Conservation (phyloP, 2,113 vertebrate genomes). For the Oreocharis arfaki region DNA sequence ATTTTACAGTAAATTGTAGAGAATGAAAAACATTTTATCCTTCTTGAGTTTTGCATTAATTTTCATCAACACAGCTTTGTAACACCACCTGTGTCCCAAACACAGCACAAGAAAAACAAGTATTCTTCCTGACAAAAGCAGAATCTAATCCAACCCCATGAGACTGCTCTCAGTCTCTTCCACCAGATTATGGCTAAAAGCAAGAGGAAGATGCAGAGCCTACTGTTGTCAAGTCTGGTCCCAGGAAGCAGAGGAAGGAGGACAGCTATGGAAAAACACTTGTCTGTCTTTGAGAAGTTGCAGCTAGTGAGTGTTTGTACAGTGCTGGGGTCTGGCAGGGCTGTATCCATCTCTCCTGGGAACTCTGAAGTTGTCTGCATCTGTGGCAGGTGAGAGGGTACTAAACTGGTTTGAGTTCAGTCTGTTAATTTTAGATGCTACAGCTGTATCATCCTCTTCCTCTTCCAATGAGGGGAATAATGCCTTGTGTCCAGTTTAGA, state of each 20-base stretch:
- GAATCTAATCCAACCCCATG: background rate
- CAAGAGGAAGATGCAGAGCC: background rate
- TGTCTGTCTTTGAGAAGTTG: background rate
- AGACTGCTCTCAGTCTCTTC: background rate
- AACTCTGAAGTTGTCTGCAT: background rate
- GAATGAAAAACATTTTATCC: background rate
- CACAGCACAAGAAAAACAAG: background rate
- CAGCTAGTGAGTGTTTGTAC: background rate
- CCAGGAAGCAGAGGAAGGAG: background rate
- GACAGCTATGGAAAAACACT: background rate
- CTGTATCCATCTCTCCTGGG: background rate
- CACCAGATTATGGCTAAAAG: background rate
- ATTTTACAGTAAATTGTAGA: background rate
- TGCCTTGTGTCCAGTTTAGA: accelerated
- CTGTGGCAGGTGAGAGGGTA: background rate
- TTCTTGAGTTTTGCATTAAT: background rate
- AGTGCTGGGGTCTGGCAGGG: background rate
- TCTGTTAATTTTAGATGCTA: background rate
- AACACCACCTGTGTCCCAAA: background rate
- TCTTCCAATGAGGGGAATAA: background rate
- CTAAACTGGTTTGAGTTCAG: background rate
- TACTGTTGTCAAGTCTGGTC: background rate
- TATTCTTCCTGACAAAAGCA: background rate
- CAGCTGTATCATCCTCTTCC: background rate
- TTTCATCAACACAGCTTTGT: background rate